A percentile compares a stretch with the other conserved stretches of the same genome.
Evolutionary conservation across 1,140 invertebrate genomes (phyloP).

Genomic region (Homalodisca vitripennis): DNA sequence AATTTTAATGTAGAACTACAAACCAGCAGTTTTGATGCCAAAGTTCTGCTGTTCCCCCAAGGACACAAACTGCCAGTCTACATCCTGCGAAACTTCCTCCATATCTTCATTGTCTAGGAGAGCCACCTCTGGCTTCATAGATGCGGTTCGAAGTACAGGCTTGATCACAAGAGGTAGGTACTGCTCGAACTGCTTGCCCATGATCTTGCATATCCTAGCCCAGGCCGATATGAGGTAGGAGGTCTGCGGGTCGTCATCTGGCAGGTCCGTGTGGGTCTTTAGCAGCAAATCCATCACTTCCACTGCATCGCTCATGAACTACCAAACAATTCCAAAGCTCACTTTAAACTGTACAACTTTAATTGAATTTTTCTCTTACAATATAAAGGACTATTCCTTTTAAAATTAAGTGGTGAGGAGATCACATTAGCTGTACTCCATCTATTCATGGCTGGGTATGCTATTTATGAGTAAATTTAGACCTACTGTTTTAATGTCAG

Average conservation of each 20-base stretch:
- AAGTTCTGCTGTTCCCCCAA: slow-evolving; percentile 96
- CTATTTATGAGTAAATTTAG: too few species aligned
- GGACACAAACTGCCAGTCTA: slow-evolving; percentile 98
- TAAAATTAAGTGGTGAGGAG: too few species aligned
- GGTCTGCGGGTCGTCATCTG: slow-evolving; percentile 96
- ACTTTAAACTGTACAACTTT: too few species aligned
- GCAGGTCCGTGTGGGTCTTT: slow-evolving; percentile 83
- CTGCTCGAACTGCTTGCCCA: slow-evolving; percentile 93
- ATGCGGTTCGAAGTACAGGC: slow-evolving; percentile 92
- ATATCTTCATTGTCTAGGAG: slow-evolving; percentile 91
- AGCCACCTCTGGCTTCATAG: slow-evolving; percentile 97
- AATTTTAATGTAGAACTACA: too few species aligned
- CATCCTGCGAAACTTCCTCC: slow-evolving; percentile 82
- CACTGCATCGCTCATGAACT: slow-evolving; percentile 89
- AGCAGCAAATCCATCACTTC: slow-evolving; percentile 96
- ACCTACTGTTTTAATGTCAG: too few species aligned
- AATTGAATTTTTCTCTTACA: too few species aligned
- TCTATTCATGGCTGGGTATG: too few species aligned
- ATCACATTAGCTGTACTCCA: too few species aligned
- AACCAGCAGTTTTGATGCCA: slow-evolving; percentile 85
- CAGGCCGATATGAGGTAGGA: slow-evolving; percentile 98
- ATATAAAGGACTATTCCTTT: too few species aligned
- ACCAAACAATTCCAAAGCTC: too few species aligned
- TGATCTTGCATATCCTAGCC: slow-evolving; percentile 97
- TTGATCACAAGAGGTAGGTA: slow-evolving; percentile 98